phyloP scores from a whole-genome alignment of 2,113 vertebrate genomes.

The Notarius lentiginosus region DNA sequence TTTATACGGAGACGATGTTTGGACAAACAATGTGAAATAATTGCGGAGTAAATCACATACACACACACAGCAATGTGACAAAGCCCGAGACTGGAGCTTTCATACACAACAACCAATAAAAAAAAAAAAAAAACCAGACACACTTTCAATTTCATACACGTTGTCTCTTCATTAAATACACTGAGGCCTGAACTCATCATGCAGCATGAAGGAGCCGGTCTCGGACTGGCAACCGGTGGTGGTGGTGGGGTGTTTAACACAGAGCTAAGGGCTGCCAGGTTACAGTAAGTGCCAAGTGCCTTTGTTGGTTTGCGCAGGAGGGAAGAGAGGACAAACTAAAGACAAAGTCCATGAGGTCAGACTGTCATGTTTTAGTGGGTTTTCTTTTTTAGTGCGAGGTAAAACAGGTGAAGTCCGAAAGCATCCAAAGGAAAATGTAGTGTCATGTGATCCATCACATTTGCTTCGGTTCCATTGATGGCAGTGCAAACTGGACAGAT shows the following conservation, averaged over 20 bases:
- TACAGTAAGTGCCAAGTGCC: constrained; percentile 52
- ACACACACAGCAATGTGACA: not conserved
- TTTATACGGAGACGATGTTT: not conserved
- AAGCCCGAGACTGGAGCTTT: not conserved
- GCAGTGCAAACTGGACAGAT: constrained; percentile 54
- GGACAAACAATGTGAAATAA: not conserved
- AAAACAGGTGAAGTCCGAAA: constrained; percentile 30
- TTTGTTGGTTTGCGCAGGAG: constrained; percentile 41
- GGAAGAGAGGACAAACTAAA: not conserved
- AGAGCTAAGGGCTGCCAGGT: constrained; percentile 26
- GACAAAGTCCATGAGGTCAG: constrained; percentile 45
- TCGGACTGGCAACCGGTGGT: constrained; percentile 22
- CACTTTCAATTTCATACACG: not conserved
- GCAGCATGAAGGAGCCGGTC: constrained; percentile 27
- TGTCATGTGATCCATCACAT: not conserved
- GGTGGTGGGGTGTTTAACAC: constrained; percentile 29
- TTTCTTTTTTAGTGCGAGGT: constrained; percentile 12
- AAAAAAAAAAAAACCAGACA: not conserved
- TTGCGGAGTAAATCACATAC: not conserved
- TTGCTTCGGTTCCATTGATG: constrained; percentile 41
- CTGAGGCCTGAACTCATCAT: not conserved
- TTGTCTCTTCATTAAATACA: too few species aligned
- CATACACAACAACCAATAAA: not conserved
- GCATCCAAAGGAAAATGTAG: constrained; percentile 24
- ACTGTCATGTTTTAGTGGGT: constrained; percentile 42